These are phyloP conservation scores for Strigamia transsilvanica DNA, from an alignment of 2,888 invertebrate species.

Conservation along the genomic window DNA sequence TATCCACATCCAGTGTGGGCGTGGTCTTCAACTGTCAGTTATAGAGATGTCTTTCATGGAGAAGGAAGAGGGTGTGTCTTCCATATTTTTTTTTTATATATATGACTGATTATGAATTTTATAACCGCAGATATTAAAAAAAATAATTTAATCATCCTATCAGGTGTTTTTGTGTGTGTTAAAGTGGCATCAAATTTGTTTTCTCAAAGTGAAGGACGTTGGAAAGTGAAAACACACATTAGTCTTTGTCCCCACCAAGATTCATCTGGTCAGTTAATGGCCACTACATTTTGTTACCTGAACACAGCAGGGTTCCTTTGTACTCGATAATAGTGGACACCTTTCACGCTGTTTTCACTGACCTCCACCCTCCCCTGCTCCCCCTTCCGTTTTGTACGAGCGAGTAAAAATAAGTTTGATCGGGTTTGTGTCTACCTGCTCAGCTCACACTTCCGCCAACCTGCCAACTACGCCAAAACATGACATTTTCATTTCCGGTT, in stretches of 20 bases:
- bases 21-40: slow-evolving; percentile 39
- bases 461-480: slow-evolving; percentile 9
- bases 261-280: slow-evolving; percentile 35
- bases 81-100: slow-evolving; percentile 4
- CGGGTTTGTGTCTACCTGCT: slow-evolving; percentile 10
- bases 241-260: slow-evolving; percentile 17
- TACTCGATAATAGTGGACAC: slow-evolving; percentile 18
- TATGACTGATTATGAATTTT: not conserved
- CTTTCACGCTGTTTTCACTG: slow-evolving; percentile 34
- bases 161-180: not conserved
- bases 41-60: slow-evolving; percentile 24
- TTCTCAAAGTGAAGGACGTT: not conserved
- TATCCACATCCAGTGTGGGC: slow-evolving; percentile 29
- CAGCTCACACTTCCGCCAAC: slow-evolving; percentile 23
- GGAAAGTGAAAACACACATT: not conserved
- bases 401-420: slow-evolving; percentile 34
- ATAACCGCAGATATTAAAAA: not conserved
- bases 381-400: not conserved
- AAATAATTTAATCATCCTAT: not conserved
- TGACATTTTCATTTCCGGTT: slow-evolving; percentile 24
- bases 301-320: not conserved
- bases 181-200: not conserved
- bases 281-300: slow-evolving; percentile 32
- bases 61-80: slow-evolving; percentile 35
- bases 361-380: not conserved